Evolutionary conservation across 1,140 invertebrate species (phyloP).

Genomic region (Caerostris extrusa): DNA sequence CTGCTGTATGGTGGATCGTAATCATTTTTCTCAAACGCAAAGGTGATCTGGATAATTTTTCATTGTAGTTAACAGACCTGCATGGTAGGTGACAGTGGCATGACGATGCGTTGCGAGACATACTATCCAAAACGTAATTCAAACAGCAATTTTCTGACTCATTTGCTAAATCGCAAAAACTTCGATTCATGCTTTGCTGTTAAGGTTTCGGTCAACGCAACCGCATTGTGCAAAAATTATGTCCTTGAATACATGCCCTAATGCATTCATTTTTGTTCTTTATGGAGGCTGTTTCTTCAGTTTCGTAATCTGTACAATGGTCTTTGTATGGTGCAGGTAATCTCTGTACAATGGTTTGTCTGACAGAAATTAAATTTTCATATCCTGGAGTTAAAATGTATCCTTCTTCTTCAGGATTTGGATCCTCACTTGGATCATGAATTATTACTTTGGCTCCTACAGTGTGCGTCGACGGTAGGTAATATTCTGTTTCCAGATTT

Average conservation of each 20-base stretch:
- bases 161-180: background rate
- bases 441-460: conserved; percentile 49
- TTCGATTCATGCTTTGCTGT: background rate
- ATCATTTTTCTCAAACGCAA: no score
- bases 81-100: background rate
- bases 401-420: conserved; percentile 45
- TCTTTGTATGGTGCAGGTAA: conserved; percentile 53
- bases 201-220: conserved; percentile 44
- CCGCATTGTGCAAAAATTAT: background rate
- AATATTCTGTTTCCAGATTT: conserved; percentile 10
- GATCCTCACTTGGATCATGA: conserved; percentile 17
- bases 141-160: background rate
- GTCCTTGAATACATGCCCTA: conserved; percentile 14
- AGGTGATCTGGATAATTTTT: background rate
- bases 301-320: conserved; percentile 32
- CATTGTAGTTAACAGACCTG: background rate
- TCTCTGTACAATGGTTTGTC: background rate
- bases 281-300: background rate
- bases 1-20: no score
- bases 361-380: conserved; percentile 38
- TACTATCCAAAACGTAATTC: background rate
- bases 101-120: background rate
- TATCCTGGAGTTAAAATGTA: conserved; percentile 35
- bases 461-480: background rate
- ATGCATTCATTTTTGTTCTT: background rate